Conservation (phyloP, 2,113 vertebrate genomes). For the Macaca nemestrina region DNA sequence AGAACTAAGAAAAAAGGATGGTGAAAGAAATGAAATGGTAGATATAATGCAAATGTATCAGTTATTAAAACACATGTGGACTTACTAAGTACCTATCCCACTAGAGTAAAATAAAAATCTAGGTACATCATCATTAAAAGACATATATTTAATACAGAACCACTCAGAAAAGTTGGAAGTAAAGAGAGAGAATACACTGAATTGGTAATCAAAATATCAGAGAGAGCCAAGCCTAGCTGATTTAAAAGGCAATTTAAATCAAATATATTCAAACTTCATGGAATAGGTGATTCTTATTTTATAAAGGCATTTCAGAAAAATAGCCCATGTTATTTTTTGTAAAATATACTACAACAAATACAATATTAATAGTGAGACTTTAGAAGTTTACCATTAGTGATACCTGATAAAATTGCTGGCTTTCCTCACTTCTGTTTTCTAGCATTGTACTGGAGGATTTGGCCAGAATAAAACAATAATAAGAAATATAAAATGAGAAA, state of each 20-base stretch:
- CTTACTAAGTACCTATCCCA: not conserved
- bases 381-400: not conserved
- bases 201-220: not conserved
- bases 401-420: not conserved
- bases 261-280: not conserved
- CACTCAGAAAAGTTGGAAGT: not conserved
- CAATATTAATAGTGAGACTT: not conserved
- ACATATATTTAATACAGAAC: not conserved
- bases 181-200: not conserved
- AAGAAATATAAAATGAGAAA: slow-evolving; percentile 1
- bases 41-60: not conserved
- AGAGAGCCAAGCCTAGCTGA: not conserved
- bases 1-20: not conserved
- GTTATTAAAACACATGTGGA: not conserved
- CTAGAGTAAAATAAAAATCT: not conserved
- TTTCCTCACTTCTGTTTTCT: not conserved
- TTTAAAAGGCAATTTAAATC: not conserved
- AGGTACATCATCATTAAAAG: not conserved
- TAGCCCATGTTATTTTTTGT: not conserved
- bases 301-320: slow-evolving; percentile 23
- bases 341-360: not conserved
- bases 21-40: not conserved
- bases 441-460: not conserved
- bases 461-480: not conserved
- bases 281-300: not conserved